Conservation (phyloP, 2,797 vertebrate species). For the Pipistrellus pygmaeus region DNA sequence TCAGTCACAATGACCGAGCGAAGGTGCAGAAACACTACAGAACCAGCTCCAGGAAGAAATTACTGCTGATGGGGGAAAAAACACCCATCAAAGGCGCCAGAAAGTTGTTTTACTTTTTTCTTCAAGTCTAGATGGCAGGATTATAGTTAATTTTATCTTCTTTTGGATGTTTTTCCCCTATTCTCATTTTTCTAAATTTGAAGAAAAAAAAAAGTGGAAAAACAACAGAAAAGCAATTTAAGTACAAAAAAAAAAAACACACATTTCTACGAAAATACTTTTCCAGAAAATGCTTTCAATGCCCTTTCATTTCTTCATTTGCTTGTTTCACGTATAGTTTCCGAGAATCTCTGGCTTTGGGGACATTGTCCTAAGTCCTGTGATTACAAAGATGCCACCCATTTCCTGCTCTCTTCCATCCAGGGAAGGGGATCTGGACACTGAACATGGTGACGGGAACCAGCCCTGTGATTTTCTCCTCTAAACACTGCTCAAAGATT, state of each 20-base stretch:
- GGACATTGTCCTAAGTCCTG: not conserved
- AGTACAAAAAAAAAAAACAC: not conserved
- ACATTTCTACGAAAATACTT: not conserved
- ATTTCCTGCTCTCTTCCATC: not conserved
- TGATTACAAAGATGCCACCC: not conserved
- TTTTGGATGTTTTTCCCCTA: not conserved
- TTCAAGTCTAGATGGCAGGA: slow-evolving; percentile 8
- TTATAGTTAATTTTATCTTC: slow-evolving; percentile 26
- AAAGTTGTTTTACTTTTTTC: not conserved
- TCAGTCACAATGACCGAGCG: slow-evolving; percentile 54
- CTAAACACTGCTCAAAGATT: not conserved
- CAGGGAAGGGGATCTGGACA: not conserved
- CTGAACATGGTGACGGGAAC: not conserved
- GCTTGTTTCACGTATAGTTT: not conserved
- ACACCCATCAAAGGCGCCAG: not conserved
- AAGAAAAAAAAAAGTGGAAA: not conserved
- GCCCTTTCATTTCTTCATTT: slow-evolving; percentile 13
- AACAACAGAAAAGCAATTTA: slow-evolving; percentile 17
- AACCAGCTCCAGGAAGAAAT: not conserved
- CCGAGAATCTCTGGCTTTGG: not conserved
- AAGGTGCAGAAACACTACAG: not conserved
- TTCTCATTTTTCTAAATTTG: slow-evolving; percentile 53
- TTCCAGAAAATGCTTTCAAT: not conserved
- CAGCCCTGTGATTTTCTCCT: not conserved
- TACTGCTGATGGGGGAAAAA: not conserved